These are phyloP conservation scores for Dromococcyx pavoninus DNA, from an alignment of 2,797 vertebrate species.

Conservation along the genomic window DNA sequence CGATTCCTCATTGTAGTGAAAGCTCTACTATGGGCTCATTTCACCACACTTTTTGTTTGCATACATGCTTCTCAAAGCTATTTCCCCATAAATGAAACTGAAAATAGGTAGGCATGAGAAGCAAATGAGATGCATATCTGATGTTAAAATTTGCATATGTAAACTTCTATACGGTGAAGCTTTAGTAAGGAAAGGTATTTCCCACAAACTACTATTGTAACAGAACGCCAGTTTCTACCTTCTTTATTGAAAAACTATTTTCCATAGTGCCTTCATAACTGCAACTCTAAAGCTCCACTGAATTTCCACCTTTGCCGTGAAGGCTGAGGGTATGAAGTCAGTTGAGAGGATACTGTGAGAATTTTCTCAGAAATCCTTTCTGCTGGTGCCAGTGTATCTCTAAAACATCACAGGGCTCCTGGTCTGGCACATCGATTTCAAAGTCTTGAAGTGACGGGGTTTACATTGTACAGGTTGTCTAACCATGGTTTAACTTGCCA, in stretches of 20 bases:
- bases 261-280: not conserved
- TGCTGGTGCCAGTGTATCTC: not conserved
- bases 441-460: not conserved
- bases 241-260: not conserved
- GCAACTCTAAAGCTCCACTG: not conserved
- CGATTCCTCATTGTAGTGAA: slow-evolving; percentile 8
- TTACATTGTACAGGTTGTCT: not conserved
- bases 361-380: not conserved
- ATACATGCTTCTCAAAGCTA: not conserved
- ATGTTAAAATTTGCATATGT: not conserved
- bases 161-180: not conserved
- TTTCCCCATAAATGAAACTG: slow-evolving; percentile 19
- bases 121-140: not conserved
- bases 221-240: not conserved
- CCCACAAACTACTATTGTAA: not conserved
- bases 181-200: not conserved
- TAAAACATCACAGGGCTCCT: not conserved
- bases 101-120: slow-evolving; percentile 1
- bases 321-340: not conserved
- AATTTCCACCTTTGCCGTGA: not conserved
- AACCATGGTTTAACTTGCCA: not conserved
- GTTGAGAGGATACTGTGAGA: not conserved
- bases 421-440: not conserved
- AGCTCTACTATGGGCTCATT: not conserved
- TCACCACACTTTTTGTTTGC: not conserved